Evolutionary conservation across 1,140 invertebrate species (phyloP).

Genomic region (Sycophila sp.): DNA sequence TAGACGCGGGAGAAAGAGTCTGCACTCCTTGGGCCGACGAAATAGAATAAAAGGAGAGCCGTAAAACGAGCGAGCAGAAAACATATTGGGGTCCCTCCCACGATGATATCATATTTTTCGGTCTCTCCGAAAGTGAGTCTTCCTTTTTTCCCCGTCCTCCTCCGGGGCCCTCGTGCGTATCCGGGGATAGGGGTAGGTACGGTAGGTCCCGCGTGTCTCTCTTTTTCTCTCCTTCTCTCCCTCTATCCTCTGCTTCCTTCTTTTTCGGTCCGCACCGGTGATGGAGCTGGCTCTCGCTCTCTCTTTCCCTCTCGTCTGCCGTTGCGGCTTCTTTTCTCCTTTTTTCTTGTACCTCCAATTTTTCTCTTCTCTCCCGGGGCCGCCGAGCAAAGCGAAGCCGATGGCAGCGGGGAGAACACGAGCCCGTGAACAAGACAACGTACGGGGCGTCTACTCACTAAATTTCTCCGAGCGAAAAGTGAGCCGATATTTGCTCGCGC

Average conservation of each 20-base stretch:
- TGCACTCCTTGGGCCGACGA: constrained; percentile 28
- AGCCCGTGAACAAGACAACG: constrained; percentile 25
- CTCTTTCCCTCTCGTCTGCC: background rate
- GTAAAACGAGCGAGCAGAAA: constrained; percentile 39
- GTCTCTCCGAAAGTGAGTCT: constrained; percentile 40
- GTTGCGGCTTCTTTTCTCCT: background rate
- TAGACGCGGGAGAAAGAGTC: background rate
- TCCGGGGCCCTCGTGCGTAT: background rate
- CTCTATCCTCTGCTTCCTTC: background rate
- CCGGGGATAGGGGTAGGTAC: constrained; percentile 13
- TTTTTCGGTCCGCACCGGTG: background rate
- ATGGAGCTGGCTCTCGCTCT: background rate
- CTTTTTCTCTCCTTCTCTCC: constrained; percentile 5
- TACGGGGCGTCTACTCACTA: constrained; percentile 19
- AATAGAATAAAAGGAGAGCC: constrained; percentile 18
- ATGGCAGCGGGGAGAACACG: too few relatives aligned
- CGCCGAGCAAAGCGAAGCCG: background rate
- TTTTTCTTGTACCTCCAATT: constrained; percentile 30
- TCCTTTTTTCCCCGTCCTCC: background rate
- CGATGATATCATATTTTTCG: constrained; percentile 42
- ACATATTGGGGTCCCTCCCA: constrained; percentile 40
- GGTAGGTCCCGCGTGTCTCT: constrained; percentile 13
- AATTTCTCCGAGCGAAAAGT: constrained; percentile 23
- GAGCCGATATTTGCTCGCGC: constrained; percentile 32
- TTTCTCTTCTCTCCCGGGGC: background rate